A percentile compares a stretch with the other conserved stretches of the same genome.
phyloP scores from a whole-genome alignment of 2,888 invertebrate species.

The Adelphocoris suturalis region DNA sequence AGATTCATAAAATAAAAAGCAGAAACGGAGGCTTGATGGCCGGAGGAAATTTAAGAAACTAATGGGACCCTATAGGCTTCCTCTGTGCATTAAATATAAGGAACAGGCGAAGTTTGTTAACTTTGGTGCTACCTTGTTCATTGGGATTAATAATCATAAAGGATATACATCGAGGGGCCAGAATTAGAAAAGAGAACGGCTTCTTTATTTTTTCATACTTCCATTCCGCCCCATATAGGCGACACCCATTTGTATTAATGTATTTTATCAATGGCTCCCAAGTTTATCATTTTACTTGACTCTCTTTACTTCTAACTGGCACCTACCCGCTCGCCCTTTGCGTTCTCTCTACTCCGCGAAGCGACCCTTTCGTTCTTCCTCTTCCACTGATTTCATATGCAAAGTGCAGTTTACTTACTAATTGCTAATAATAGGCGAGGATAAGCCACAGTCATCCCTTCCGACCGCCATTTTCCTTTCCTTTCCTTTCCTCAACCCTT shows the following conservation, averaged over 20 bases:
- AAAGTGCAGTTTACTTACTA: conserved; percentile 76
- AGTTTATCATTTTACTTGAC: conserved; percentile 76
- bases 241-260: conserved; percentile 77
- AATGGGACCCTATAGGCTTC: conserved; percentile 67
- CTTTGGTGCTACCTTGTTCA: conserved; percentile 75
- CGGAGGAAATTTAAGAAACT: conserved; percentile 65
- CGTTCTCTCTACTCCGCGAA: background rate
- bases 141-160: conserved; percentile 76
- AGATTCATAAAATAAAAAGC: conserved; percentile 57
- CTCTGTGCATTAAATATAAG: conserved; percentile 74
- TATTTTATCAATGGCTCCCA: conserved; percentile 77
- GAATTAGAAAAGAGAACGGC: conserved; percentile 76
- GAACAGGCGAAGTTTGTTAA: conserved; percentile 74
- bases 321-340: conserved; percentile 44
- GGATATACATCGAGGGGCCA: conserved; percentile 75
- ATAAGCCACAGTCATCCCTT: conserved; percentile 72
- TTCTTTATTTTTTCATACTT: conserved; percentile 77
- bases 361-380: conserved; percentile 32
- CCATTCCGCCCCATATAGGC: conserved; percentile 76
- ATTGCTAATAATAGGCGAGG: conserved; percentile 76
- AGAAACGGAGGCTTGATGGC: conserved; percentile 17
- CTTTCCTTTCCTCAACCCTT: conserved; percentile 69
- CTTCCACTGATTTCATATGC: conserved; percentile 75
- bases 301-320: conserved; percentile 72
- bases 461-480: conserved; percentile 53